These are phyloP conservation scores for Drosophila birchii DNA, from an alignment of 2,888 invertebrate species.

Conservation along the genomic window DNA sequence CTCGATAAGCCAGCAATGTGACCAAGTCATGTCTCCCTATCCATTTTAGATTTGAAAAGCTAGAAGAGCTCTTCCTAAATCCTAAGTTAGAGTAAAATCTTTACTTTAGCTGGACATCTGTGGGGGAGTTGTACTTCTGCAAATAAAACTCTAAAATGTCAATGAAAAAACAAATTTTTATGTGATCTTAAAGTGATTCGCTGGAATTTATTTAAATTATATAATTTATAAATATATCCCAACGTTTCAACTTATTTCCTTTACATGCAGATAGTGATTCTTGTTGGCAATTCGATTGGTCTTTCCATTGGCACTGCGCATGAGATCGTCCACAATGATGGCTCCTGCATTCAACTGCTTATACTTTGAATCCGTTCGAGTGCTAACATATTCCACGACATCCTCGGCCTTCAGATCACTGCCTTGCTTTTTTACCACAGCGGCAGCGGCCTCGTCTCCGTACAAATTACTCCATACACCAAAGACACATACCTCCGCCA, in stretches of 20 bases:
- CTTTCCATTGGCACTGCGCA: constrained; percentile 75
- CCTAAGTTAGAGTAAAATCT: no score
- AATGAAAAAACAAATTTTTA: neutral
- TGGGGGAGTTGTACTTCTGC: no score
- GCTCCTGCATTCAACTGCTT: constrained; percentile 80
- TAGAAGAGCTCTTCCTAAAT: no score
- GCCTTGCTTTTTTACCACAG: constrained; percentile 65
- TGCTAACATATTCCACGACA: constrained; percentile 72
- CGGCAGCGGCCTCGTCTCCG: constrained; percentile 80
- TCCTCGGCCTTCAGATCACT: constrained; percentile 69
- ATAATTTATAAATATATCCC: neutral
- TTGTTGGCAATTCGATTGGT: constrained; percentile 56
- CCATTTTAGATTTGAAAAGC: no score
- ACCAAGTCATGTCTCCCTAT: no score
- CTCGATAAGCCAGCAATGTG: no score
- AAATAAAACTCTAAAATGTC: neutral
- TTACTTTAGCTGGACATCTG: no score
- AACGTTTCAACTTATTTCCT: neutral
- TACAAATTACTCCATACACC: constrained; percentile 72
- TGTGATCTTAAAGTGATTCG: no score
- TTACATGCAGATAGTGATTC: constrained; percentile 22
- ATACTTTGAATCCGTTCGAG: constrained; percentile 56
- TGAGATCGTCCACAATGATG: constrained; percentile 71
- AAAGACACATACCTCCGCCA: constrained; percentile 78
- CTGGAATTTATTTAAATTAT: neutral